Percentiles rank a stretch among this genome's conserved stretches.
phyloP scores from a whole-genome alignment of 1,140 invertebrate species.

The Drosophila ercepeae region DNA sequence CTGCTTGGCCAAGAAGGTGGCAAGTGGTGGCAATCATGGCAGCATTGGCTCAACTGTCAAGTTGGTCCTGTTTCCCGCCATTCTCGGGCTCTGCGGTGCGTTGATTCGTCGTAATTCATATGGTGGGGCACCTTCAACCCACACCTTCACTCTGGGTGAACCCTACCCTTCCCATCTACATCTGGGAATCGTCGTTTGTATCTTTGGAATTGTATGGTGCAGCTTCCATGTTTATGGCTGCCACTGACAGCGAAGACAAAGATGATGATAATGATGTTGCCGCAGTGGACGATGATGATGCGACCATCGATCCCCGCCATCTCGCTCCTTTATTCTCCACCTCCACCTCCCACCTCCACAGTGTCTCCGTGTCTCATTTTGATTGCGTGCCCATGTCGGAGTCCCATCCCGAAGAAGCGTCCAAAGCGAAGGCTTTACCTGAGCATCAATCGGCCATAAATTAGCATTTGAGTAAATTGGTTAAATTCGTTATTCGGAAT shows the following conservation, averaged over 20 bases:
- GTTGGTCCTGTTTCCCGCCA: conserved; percentile 29
- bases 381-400: conserved; percentile 35
- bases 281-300: conserved; percentile 56
- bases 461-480: conserved; percentile 84
- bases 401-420: conserved; percentile 11
- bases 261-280: conserved; percentile 36
- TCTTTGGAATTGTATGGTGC: conserved; percentile 13
- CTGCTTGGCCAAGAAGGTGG: conserved; percentile 40
- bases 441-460: conserved; percentile 83
- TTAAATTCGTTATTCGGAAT: conserved; percentile 84
- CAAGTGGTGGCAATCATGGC: conserved; percentile 69
- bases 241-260: conserved; percentile 49
- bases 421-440: conserved; percentile 57
- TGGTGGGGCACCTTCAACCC: conserved; percentile 18
- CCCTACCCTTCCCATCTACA: conserved; percentile 9
- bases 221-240: conserved; percentile 76
- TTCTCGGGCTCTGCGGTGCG: conserved; percentile 36
- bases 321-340: conserved; percentile 34
- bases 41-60: conserved; percentile 74
- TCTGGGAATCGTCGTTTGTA: conserved; percentile 24
- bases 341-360: conserved; percentile 13
- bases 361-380: conserved; percentile 11
- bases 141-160: conserved; percentile 1
- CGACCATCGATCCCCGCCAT: conserved; percentile 20
- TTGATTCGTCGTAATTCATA: conserved; percentile 78